phyloP scores from a whole-genome alignment of 2,888 invertebrate species.

The Halocaridina rubra region DNA sequence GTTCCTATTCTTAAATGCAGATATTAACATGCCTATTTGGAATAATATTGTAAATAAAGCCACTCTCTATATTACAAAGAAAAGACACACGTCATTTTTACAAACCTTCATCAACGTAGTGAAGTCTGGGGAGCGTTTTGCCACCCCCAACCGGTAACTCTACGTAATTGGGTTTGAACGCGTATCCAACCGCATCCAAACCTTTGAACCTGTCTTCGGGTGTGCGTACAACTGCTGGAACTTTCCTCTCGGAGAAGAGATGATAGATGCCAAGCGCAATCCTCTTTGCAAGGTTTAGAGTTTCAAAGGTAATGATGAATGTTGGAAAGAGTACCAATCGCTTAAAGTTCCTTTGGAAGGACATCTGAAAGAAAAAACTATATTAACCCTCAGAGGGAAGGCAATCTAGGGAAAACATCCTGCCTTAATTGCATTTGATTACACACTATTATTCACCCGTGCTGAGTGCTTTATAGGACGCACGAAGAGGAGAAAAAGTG shows the following conservation, averaged over 20 bases:
- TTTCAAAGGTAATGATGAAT: background rate
- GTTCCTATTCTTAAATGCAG: background rate
- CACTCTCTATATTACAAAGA: background rate
- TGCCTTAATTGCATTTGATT: too few species aligned
- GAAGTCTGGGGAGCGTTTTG: slow-evolving; percentile 50
- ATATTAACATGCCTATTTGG: background rate
- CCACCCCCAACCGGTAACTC: slow-evolving; percentile 52
- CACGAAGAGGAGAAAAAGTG: background rate
- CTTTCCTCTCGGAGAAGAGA: background rate
- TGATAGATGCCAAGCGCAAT: background rate
- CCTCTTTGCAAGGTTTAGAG: background rate
- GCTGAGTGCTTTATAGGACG: background rate
- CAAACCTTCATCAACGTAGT: slow-evolving; percentile 58
- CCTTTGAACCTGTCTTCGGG: slow-evolving; percentile 38
- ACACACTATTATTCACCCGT: background rate
- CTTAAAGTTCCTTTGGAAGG: background rate
- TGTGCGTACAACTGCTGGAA: slow-evolving; percentile 33
- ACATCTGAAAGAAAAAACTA: background rate
- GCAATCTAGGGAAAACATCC: background rate
- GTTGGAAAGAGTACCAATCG: slow-evolving; percentile 24
- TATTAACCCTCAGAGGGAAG: background rate
- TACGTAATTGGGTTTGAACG: slow-evolving; percentile 42
- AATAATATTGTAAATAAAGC: background rate
- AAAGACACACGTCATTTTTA: background rate
- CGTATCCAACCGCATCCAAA: slow-evolving; percentile 25